A percentile compares a stretch with the other conserved stretches of the same genome.
Conservation (phyloP, 2,113 vertebrate species). For the Lophotis ruficrista region DNA sequence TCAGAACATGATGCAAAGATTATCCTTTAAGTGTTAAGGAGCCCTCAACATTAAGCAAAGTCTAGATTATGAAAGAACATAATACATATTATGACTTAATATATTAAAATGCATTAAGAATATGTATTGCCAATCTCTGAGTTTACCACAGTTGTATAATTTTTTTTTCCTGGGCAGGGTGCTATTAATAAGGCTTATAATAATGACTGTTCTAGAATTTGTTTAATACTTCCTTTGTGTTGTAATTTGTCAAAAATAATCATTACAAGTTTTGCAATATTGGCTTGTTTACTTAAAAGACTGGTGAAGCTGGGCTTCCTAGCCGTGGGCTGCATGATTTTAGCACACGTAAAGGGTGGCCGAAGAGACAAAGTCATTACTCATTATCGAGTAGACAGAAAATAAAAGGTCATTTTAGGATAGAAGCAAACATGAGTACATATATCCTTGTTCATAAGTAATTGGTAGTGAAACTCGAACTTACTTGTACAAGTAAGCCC, state of each 20-base stretch:
- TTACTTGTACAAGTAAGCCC: neutral
- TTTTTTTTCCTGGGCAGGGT: neutral
- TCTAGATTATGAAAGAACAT: neutral
- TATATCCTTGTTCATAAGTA: neutral
- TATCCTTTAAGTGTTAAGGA: neutral
- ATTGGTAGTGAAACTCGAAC: neutral
- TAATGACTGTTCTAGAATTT: neutral
- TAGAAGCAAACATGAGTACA: neutral
- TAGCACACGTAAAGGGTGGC: neutral
- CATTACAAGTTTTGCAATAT: neutral
- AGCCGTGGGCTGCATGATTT: neutral
- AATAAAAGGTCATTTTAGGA: neutral
- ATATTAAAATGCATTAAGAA: neutral
- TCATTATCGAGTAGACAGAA: neutral
- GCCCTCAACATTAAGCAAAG: neutral
- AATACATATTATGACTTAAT: neutral
- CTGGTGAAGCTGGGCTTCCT: neutral
- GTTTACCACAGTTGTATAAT: neutral
- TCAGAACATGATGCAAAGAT: neutral
- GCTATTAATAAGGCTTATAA: neutral
- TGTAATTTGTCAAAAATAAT: too few relatives aligned
- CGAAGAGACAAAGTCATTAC: neutral
- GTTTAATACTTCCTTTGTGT: neutral
- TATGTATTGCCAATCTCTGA: neutral
- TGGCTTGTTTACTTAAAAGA: neutral